Base-by-base conservation (phyloP, 2,113 vertebrate species). In the Aspiorhynchus laticeps region DNA sequence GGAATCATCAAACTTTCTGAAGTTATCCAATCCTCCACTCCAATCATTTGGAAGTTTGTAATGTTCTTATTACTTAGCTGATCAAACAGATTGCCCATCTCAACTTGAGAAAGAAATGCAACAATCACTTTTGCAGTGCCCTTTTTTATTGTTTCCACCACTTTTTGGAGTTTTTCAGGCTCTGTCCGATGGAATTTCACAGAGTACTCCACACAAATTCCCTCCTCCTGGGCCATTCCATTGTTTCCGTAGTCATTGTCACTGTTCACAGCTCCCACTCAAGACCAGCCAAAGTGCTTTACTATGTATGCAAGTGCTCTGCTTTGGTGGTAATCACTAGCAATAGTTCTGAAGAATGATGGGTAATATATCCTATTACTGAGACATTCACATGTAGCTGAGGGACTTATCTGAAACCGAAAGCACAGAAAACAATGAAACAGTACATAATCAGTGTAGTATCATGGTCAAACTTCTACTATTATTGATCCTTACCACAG, bases 231-330 rank as follows among this genome's bases (percentile, higher is more conserved):
- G 3, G 94, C 91, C 91, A 95, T 95, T 82, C 94, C 95, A 1
- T 90, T 93, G 90, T 94, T 95, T n/a, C 95, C 95, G 1, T 95
- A 95, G 71, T 95, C 94, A 69, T 91, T 94, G 89, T 94, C 92
- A n/a, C 93, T 95, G 88, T 94, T 93, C 15, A 95, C 90, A 11
- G 94, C 88, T 7, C 95, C 94, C 0, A 95, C 94, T 93, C 95
- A 95, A 21, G 91, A 93, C 95, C 95, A 95, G 86, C 94, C 93
- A 84, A 95, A 95, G 88, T 93, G 91, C 56, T 95, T 95, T 17
- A 95, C 92, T 79, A 95, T 61, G 56, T 94, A 90, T 10, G 89
- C 94, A 0, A 95, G 90, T 7, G 93, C 93, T 86, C 87, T 89
- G 80, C 93, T 93, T 76, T 95, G 94, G 84, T 95, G 89, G 17